Evolutionary conservation across 2,113 vertebrate genomes (phyloP), one percentile per base, ranked within the genome.

Genomic region (Rhea pennata): DNA sequence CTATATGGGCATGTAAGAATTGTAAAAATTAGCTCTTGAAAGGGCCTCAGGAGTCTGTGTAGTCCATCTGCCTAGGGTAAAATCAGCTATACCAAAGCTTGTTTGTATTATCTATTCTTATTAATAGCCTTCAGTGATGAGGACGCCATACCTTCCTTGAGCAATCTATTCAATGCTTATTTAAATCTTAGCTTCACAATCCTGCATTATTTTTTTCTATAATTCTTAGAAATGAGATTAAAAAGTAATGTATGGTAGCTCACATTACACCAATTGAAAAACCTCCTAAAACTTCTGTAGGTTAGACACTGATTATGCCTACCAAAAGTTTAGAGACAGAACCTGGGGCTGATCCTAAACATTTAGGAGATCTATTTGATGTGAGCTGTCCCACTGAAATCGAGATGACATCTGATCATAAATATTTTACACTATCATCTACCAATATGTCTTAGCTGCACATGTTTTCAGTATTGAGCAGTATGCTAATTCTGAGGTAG

Each of bases 301-400:
- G 42, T 79, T 44, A 91, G 64, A 76, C 51, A 53, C 39, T 89
- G 80, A 96, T 91, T 92, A 91, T 15, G 36, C 24, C 71, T 92
- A 89, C 89, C 48, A 72, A 88, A 95, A 76, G 70, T 69, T 82
- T 89, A 91, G 81, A 92, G 84, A 91, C 39, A 93, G 74, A 92
- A 89, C 91, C 93, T 85, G 66, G 15, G 89, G 91, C 90, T 92
- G 44, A 94, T 85, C 71, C 66, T 93, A 94, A 94, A 94, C 59
- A 89, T n/a, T 93, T 95, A 69, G 1, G 70, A 94, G 84, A 89
- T 66, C 86, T 85, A 65, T 95, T 91, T 95, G 88, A 93, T 85
- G 70, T 82, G 66, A 93, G 6, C 36, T 76, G 66, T 89, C 67
- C 58, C 71, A 80, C 46, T 91, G 88, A 96, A 94, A 92, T 92